Evolutionary conservation across 2,797 vertebrate genomes (phyloP).

Genomic region (Sardinella longiceps): DNA sequence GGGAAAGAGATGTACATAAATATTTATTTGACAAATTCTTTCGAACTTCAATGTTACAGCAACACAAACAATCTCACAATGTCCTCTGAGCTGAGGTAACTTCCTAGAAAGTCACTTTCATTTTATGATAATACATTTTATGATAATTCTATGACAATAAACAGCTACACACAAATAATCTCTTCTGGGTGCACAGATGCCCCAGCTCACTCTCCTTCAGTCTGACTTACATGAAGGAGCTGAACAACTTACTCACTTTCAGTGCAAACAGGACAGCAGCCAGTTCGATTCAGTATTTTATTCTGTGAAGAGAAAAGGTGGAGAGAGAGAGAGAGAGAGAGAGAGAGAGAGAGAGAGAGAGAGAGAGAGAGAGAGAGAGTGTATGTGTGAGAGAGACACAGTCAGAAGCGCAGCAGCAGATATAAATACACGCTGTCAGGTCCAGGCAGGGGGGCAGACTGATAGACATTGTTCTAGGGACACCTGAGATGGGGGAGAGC

Average conservation of each 20-base stretch:
- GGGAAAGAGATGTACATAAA: neutral
- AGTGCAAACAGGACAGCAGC: constrained; percentile 99
- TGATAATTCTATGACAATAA: too few relatives aligned
- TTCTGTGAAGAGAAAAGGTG: constrained; percentile 77
- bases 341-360: constrained; percentile 33
- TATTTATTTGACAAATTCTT: neutral
- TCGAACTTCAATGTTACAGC: neutral
- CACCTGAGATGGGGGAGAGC: constrained; percentile 12
- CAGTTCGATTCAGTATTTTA: constrained; percentile 97
- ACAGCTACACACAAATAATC: neutral
- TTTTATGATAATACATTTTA: too few relatives aligned
- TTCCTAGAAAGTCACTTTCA: neutral
- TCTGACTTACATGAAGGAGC: neutral
- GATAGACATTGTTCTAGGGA: constrained; percentile 33
- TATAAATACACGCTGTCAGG: constrained; percentile 24
- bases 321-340: neutral
- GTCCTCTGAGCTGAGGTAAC: neutral
- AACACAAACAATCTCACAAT: neutral
- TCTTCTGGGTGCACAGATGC: neutral
- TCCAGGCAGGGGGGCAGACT: constrained; percentile 20
- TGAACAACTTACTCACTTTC: constrained; percentile 93
- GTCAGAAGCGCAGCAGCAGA: neutral
- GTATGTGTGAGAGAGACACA: too few relatives aligned
- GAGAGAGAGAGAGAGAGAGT: constrained; percentile 30
- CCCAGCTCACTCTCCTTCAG: neutral